These are phyloP conservation scores for Tryphoninae sp. DNA, from an alignment of 2,888 invertebrate species.

Conservation along the genomic window DNA sequence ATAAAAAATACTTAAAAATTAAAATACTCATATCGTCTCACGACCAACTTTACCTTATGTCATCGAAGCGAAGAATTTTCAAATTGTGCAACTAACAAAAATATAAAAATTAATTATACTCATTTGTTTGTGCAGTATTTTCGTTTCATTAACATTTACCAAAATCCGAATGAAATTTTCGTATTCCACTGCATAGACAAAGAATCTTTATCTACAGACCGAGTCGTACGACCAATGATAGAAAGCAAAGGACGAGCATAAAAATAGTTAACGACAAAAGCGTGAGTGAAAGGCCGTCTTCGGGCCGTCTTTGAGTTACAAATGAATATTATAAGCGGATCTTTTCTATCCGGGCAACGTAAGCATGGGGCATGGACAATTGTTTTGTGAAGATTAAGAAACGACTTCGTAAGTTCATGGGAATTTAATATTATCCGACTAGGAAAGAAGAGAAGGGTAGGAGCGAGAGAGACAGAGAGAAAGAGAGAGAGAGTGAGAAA, in stretches of 20 bases:
- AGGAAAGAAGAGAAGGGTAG: not conserved
- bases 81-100: no score
- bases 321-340: constrained; percentile 10
- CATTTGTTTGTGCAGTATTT: no score
- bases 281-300: not conserved
- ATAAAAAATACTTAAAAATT: no score
- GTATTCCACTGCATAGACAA: not conserved
- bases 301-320: constrained; percentile 9
- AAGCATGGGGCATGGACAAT: constrained; percentile 13
- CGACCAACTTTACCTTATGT: no score
- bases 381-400: constrained; percentile 46
- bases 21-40: no score
- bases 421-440: constrained; percentile 37
- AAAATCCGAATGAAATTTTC: no score
- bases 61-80: no score
- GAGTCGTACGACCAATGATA: not conserved
- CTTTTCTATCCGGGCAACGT: constrained; percentile 1
- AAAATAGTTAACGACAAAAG: not conserved
- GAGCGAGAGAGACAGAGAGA: not conserved
- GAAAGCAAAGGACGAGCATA: not conserved
- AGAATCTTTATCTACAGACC: not conserved
- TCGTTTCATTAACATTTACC: no score
- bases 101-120: no score
- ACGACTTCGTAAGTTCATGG: constrained; percentile 50
- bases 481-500: not conserved